Evolutionary conservation across 2,113 vertebrate species (phyloP), one percentile per base, ranked within the genome.

Genomic region (Dipodomys merriami): DNA sequence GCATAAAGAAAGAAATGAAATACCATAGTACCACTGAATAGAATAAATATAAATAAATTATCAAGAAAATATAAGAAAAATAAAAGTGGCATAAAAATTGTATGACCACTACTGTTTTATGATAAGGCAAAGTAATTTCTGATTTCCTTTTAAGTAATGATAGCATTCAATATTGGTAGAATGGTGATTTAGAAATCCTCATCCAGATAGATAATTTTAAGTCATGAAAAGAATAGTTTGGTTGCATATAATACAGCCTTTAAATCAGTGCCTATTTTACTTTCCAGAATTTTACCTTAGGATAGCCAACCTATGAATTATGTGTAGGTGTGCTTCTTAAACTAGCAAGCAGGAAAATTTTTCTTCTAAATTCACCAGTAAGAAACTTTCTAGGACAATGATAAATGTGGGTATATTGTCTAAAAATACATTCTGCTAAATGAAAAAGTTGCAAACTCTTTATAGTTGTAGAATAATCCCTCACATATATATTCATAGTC

Each of bases 101-200:
- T 79, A 83, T 83, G 49, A 60, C 35, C n/a, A 81, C 13, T 86
- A 87, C 71, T 39, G 62, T 44, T 11, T 57, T 25, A 71, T 69
- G 25, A 68, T 82, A 2, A 69, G 39, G 44, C 90, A 88, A 57
- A 83, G 39, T 12, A 15, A 20, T 9, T 60, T 86, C 23, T 29
- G 73, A 80, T 69, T 25, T 88, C 76, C 77, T 71, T 83, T 83
- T 10, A 91, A 79, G 74, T 71, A 46, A 86, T 68, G 11, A 25
- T 67, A 78, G 79, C 35, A 79, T 22, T 46, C 29, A 80, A 33
- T 33, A 15, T 35, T 79, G 5, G 16, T 33, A 72, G 5, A 10
- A 10, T 69, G 10, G 7, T 39, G 18, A 69, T 76, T 68, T n/a
- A 16, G 30, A 6, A 16, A 60, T 77, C 91, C 7, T 79, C 16